Evolutionary conservation across 92 coral and sea anemone genomes (phyloP).

Genomic region (Pocillopora meandrina): DNA sequence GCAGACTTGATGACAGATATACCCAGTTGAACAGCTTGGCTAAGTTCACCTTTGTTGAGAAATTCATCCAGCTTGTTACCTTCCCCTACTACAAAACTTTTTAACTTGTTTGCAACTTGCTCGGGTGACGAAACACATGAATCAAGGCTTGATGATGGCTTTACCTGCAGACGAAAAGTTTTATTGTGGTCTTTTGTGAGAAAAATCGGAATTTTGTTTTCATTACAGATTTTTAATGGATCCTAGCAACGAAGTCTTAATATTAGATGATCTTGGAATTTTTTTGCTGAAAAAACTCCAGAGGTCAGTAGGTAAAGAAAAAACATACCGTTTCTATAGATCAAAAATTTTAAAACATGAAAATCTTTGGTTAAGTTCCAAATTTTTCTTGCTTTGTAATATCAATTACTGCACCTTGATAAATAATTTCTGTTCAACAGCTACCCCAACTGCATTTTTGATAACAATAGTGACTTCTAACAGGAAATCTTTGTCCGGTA

Average conservation of each 20-base stretch:
- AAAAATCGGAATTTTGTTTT: background rate
- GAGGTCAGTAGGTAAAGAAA: too few species aligned
- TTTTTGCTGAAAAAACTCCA: too few species aligned
- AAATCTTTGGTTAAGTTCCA: too few species aligned
- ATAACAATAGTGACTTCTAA: conserved; percentile 12
- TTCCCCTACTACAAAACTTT: conserved; percentile 13
- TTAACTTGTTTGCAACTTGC: background rate
- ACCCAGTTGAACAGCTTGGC: conserved; percentile 21
- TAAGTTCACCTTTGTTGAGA: conserved; percentile 32
- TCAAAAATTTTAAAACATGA: too few species aligned
- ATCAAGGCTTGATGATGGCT: conserved; percentile 9
- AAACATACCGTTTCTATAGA: too few species aligned
- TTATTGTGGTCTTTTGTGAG: background rate
- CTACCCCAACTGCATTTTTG: conserved; percentile 34
- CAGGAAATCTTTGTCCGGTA: conserved; percentile 10
- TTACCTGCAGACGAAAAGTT: conserved; percentile 6
- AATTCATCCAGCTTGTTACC: conserved; percentile 15
- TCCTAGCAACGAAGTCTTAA: too few species aligned
- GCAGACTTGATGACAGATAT: conserved; percentile 24
- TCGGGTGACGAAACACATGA: conserved; percentile 20
- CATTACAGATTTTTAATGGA: too few species aligned
- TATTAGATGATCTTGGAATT: too few species aligned
- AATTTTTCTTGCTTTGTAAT: too few species aligned
- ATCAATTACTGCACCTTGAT: conserved; percentile 2
- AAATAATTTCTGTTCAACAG: background rate